These are phyloP conservation scores for Tamandua tetradactyla DNA, from an alignment of 2,797 vertebrate genomes.

Conservation along the genomic window DNA sequence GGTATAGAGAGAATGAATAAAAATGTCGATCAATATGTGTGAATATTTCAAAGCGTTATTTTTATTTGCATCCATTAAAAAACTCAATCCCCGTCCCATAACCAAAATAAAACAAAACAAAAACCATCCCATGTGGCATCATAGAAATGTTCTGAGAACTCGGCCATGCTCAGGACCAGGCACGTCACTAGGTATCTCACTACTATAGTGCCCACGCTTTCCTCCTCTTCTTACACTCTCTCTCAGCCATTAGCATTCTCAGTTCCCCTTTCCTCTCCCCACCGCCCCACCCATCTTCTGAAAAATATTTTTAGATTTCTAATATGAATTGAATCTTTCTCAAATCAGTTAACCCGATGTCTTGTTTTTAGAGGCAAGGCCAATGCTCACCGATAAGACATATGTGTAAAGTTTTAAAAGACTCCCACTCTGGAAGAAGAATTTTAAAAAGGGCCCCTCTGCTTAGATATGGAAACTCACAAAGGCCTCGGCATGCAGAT, in stretches of 20 bases:
- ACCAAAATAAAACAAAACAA: too few species aligned
- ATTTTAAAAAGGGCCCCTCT: background rate
- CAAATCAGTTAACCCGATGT: background rate
- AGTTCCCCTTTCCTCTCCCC: background rate
- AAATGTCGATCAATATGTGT: background rate
- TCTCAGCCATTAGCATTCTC: background rate
- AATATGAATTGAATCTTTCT: background rate
- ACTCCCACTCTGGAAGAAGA: background rate
- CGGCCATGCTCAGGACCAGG: background rate
- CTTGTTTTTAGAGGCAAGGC: background rate
- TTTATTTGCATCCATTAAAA: background rate
- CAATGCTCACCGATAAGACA: background rate
- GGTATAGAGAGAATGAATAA: background rate
- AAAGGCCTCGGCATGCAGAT: background rate
- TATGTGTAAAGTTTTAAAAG: background rate
- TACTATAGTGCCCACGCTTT: background rate
- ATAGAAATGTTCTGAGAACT: background rate
- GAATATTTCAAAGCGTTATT: background rate
- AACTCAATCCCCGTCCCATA: background rate
- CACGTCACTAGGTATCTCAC: background rate
- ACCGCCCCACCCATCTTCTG: background rate
- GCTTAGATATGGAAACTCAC: background rate
- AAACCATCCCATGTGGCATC: background rate
- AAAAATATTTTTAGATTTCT: constrained; percentile 1
- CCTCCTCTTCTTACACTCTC: background rate